Base-by-base conservation (phyloP, 2,797 vertebrate species). In the Picus viridis region DNA sequence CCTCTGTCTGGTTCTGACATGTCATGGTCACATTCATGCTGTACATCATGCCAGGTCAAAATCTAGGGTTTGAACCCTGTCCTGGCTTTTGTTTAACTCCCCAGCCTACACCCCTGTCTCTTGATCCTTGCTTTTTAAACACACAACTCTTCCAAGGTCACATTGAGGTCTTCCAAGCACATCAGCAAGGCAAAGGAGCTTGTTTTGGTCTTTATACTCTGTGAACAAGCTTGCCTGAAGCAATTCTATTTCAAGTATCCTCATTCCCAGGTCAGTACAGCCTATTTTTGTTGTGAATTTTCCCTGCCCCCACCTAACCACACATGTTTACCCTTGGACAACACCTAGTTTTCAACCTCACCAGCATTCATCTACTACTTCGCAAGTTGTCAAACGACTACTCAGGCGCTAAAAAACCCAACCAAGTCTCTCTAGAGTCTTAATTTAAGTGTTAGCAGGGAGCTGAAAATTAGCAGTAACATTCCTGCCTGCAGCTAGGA, bases 401-500 rank as follows among this genome's bases (percentile, higher is more conserved):
- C 89, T 92, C 92, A 91, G 88, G 94, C 78, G 77, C 92, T 94
- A 95, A 95, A 93, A 95, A 91, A 73, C 19, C 74, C 77, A 76
- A 94, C 53, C 53, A 91, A 92, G 30, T 61, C 71, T 86, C 94
- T 95, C 94, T 27, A 73, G 95, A 94, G 89, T 90, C 83, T 96
- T 92, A 94, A 96, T 95, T 94, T 95, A 88, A 92, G 94, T 76
- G 86, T 84, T 96, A 95, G 94, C 85, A 96, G 92, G 88, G 89
- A 96, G 88, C 88, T 95, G 91, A 96, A 96, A 96, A 96, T 96
- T 96, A 96, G 92, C 92, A 95, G 80, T 41, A 96, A 54, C 4
- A 0, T 88, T 92, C 70, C 85, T 87, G 93, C 87, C 91, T 94
- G 94, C 87, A 95, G 93, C 93, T 88, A 96, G 0, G 0, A 62